Evolutionary conservation across 2,113 vertebrate species (phyloP).

Genomic region (Caranx melampygus): DNA sequence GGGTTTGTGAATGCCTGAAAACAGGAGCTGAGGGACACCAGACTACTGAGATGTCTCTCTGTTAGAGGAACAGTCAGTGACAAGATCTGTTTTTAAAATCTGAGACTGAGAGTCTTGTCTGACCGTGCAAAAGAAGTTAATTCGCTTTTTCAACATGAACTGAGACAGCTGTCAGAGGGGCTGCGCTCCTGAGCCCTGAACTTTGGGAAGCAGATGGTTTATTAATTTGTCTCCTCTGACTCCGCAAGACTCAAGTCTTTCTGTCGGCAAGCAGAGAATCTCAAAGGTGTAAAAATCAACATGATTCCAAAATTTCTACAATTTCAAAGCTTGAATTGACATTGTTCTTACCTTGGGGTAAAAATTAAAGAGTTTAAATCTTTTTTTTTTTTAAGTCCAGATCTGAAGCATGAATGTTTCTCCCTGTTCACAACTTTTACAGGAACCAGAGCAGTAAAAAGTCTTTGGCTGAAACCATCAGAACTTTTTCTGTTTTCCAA

Average conservation of each 20-base stretch:
- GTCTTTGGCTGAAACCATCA: not conserved
- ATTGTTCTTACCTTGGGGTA: too few species aligned
- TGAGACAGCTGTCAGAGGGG: not conserved
- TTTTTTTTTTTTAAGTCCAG: too few species aligned
- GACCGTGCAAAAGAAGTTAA: not conserved
- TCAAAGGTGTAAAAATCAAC: not conserved
- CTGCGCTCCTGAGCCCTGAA: constrained; percentile 4
- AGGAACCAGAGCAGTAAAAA: not conserved
- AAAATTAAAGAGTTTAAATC: too few species aligned
- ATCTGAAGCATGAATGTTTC: not conserved
- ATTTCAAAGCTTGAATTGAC: not conserved
- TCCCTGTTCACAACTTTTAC: not conserved
- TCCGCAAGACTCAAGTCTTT: not conserved
- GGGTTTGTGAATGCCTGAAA: not conserved
- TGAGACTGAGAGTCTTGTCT: not conserved
- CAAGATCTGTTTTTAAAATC: not conserved
- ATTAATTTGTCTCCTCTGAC: not conserved
- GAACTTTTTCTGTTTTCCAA: not conserved
- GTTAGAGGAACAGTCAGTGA: not conserved
- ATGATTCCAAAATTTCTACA: not conserved
- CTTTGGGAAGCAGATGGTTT: not conserved
- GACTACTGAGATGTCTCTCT: not conserved
- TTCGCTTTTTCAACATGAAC: not conserved
- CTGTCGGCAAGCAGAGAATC: not conserved
- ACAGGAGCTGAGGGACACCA: not conserved